phyloP scores from a whole-genome alignment of 2,888 invertebrate species.

The Anagyrus pseudococci region DNA sequence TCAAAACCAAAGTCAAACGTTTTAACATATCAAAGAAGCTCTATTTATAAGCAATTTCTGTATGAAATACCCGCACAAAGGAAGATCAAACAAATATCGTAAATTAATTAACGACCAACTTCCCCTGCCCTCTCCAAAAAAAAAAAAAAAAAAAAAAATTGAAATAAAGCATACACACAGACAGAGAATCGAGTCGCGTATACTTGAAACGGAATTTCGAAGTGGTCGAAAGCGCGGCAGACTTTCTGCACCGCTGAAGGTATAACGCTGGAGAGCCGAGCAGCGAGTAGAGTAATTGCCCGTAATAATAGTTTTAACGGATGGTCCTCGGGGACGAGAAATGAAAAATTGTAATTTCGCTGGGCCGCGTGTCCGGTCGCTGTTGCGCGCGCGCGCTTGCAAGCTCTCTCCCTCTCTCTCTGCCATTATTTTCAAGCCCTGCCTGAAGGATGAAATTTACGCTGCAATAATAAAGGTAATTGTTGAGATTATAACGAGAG shows the following conservation, averaged over 20 bases:
- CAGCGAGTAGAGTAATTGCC: conserved; percentile 28
- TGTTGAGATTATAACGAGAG: conserved; percentile 2
- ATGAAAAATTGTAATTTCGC: conserved; percentile 34
- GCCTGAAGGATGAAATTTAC: conserved; percentile 6
- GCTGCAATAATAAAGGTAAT: conserved; percentile 10
- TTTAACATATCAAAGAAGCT: too few species aligned
- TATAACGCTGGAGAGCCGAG: conserved; percentile 13
- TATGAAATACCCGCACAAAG: neutral
- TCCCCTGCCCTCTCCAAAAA: too few species aligned
- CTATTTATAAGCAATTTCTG: neutral
- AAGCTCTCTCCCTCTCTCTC: neutral
- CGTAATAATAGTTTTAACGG: conserved; percentile 33
- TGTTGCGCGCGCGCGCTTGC: too few species aligned
- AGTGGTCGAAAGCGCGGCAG: neutral
- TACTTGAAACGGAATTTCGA: conserved; percentile 3
- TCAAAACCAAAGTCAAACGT: neutral
- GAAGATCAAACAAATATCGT: conserved; percentile 10
- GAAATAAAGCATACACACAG: too few species aligned
- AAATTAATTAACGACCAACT: conserved; percentile 14
- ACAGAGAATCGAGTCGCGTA: neutral
- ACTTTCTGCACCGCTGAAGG: neutral
- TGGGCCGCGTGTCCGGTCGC: too few species aligned
- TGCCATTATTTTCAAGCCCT: neutral
- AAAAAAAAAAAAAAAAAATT: too few species aligned
- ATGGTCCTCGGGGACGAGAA: conserved; percentile 6